Conservation (phyloP, 2,888 invertebrate genomes). For the Lycaena phlaeas region DNA sequence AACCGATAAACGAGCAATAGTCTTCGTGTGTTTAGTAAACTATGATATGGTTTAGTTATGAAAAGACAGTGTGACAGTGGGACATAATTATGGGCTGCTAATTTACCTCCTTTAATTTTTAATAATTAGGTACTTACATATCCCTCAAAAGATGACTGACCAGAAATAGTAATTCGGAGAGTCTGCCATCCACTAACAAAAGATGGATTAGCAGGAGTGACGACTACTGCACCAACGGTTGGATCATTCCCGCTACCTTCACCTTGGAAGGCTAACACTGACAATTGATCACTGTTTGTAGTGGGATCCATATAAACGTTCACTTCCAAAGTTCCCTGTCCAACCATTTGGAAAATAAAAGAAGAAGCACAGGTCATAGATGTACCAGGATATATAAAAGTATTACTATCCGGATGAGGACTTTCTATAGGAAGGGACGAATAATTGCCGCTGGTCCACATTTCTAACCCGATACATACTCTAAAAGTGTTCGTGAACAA, state of each 20-base stretch:
- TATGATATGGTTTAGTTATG: too few species aligned
- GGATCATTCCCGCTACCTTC: conserved; percentile 15
- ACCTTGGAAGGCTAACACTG: conserved; percentile 24
- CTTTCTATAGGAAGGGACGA: conserved; percentile 23
- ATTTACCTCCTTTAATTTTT: too few species aligned
- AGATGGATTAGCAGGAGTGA: conserved; percentile 13
- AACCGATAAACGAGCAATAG: too few species aligned
- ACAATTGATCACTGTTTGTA: conserved; percentile 22
- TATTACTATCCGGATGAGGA: conserved; percentile 24
- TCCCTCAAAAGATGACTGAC: conserved; percentile 21
- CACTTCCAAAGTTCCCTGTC: conserved; percentile 29
- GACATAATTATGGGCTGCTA: too few species aligned
- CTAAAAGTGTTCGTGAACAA: conserved; percentile 24
- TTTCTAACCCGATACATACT: conserved; percentile 23
- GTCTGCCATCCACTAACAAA: conserved; percentile 27
- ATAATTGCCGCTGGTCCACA: conserved; percentile 33
- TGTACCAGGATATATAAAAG: conserved; percentile 29
- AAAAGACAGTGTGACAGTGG: too few species aligned
- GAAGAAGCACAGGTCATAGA: conserved; percentile 32
- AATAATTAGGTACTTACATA: conserved; percentile 29
- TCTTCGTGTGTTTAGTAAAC: too few species aligned
- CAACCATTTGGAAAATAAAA: conserved; percentile 28
- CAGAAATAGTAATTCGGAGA: conserved; percentile 20
- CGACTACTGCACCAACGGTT: conserved; percentile 15
- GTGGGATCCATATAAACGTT: conserved; percentile 27